Base-by-base conservation (phyloP, 2,797 vertebrate genomes). In the Danio kyathit region DNA sequence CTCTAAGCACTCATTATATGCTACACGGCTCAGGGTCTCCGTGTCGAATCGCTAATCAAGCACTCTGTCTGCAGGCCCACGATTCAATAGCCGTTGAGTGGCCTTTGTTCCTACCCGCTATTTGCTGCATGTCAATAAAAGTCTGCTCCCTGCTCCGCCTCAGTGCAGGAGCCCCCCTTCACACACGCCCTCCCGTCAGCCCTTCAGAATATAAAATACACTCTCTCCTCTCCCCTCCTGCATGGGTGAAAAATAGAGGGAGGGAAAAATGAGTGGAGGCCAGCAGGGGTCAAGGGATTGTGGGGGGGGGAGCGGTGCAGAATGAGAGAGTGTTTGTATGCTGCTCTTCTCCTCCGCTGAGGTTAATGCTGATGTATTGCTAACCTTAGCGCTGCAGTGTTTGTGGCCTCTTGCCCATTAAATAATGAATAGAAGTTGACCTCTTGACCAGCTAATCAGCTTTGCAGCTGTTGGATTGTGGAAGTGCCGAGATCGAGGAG, bases 31-130 rank as follows among this genome's bases (percentile, higher is more conserved):
- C 89, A 86, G 90, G 88, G 91, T 92, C 90, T 86, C 92, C 79
- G 88, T 90, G 90, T 92, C 91, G 89, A 93, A 95, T 93, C 90
- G 41, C 93, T 93, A 94, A 94, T 94, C 93, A 93, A 93, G 91
- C 91, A 81, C 88, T 90, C 91, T 89, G 91, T 93, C 92, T 91
- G 89, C 86, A 88, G 90, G 82, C 86, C 89, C 80, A 79, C 91
- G 89, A 88, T 88, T 92, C 92, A 91, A 91, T 93, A 88, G 90
- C 85, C 88, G 89, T 88, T 91, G 90, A 92, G 89, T 91, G 90
- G 88, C 90, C 90, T 93, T 93, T 93, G 92, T 93, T 93, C 91
- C 86, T 64, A 81, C 76, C 88, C 87, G 86, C 87, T 90, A 90
- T 93, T 93, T 90, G 90, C 90, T 85, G 89, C 89, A 90, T 90